Evolutionary conservation across 2,888 invertebrate genomes (phyloP).

Genomic region (Apamea anceps): DNA sequence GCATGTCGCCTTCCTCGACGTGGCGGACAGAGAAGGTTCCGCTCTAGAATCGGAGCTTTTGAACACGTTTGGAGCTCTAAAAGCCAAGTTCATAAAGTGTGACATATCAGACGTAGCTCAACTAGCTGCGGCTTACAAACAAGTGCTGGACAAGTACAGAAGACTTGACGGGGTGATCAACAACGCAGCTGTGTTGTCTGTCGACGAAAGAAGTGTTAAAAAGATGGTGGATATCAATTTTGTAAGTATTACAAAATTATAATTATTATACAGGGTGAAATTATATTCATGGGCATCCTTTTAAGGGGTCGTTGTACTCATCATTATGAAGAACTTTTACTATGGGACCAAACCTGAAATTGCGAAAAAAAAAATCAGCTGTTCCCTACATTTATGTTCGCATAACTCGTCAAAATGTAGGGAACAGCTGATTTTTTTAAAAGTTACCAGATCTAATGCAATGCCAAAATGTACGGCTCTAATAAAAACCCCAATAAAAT

Average conservation of each 20-base stretch:
- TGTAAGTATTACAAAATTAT: conserved; percentile 73
- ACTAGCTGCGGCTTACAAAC: conserved; percentile 78
- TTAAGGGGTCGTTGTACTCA: no score
- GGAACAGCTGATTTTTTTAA: no score
- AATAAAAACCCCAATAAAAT: no score
- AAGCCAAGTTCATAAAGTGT: conserved; percentile 87
- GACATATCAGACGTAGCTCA: conserved; percentile 81
- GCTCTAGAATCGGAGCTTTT: conserved; percentile 79
- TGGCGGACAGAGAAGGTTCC: conserved; percentile 80
- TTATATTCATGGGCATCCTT: no score
- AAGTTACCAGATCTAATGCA: no score
- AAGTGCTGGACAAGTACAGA: conserved; percentile 82
- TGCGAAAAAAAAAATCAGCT: no score
- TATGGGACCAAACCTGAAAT: no score
- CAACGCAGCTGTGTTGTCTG: conserved; percentile 80
- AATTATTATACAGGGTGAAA: no score
- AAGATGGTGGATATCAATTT: conserved; percentile 84
- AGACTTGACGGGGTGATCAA: conserved; percentile 84
- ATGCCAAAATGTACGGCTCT: no score
- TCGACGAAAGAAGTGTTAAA: conserved; percentile 72
- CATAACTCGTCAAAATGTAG: no score
- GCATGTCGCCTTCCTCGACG: conserved; percentile 85
- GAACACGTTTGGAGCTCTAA: conserved; percentile 83
- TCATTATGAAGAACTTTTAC: no score
- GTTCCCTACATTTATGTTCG: no score